phyloP scores from a whole-genome alignment of 2,888 invertebrate species.

The Cantharis nigra region DNA sequence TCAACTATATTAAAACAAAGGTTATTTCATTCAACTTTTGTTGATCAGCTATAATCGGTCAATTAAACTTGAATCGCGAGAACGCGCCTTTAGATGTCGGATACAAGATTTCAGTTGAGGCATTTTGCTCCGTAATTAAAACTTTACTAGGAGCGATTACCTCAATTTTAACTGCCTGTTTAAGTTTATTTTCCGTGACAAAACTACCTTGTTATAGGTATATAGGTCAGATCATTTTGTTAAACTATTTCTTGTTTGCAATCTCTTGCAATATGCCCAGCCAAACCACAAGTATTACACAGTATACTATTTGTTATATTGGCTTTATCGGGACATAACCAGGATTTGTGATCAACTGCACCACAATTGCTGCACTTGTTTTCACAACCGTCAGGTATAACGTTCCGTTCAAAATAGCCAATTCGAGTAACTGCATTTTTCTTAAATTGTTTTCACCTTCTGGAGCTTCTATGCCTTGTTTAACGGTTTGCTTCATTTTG shows the following conservation, averaged over 20 bases:
- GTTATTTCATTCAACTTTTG: too few relatives aligned
- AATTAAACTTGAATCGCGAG: too few relatives aligned
- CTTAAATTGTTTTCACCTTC: constrained; percentile 98
- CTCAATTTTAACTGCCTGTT: constrained; percentile 48
- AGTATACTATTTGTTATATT: constrained; percentile 97
- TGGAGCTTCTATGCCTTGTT: constrained; percentile 97
- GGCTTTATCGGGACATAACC: constrained; percentile 95
- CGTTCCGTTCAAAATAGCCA: constrained; percentile 97
- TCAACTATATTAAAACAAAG: too few relatives aligned
- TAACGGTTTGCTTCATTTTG: too few relatives aligned
- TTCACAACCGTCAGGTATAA: constrained; percentile 94
- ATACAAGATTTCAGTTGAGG: too few relatives aligned
- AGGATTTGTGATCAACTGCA: constrained; percentile 91
- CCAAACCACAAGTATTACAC: constrained; percentile 95
- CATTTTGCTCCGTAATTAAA: too few relatives aligned
- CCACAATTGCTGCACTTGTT: constrained; percentile 91
- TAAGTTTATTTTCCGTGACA: neutral
- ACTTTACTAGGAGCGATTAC: too few relatives aligned
- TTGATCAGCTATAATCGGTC: too few relatives aligned
- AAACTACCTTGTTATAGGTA: constrained; percentile 62
- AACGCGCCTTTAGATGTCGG: too few relatives aligned
- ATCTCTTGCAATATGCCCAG: constrained; percentile 97
- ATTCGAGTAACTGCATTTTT: constrained; percentile 93
- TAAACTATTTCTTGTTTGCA: constrained; percentile 86
- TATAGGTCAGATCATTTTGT: constrained; percentile 70